Evolutionary conservation across 2,113 vertebrate species (phyloP).

Genomic region (Micromys minutus): DNA sequence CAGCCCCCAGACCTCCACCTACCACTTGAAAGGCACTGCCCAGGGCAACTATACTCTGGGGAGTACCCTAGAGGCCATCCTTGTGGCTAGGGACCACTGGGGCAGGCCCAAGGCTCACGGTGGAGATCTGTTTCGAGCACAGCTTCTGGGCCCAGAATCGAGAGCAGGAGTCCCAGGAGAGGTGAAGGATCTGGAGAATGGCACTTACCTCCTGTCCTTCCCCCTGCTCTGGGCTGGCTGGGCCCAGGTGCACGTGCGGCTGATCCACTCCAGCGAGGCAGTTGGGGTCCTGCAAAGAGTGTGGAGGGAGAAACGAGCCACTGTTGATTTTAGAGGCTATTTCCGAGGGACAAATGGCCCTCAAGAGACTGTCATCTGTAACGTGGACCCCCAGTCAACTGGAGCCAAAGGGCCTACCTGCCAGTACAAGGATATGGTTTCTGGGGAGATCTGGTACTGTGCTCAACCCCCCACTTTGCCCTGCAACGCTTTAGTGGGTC

Average conservation of each 20-base stretch:
- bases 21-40: neutral
- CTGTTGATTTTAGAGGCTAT: constrained; percentile 75
- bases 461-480: constrained; percentile 65
- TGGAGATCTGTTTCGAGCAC: constrained; percentile 69
- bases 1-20: constrained; percentile 60
- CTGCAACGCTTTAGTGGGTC: constrained; percentile 74
- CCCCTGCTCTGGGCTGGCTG: constrained; percentile 67
- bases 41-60: constrained; percentile 54
- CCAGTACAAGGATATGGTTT: constrained; percentile 69
- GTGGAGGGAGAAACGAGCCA: constrained; percentile 60
- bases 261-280: constrained; percentile 74
- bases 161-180: neutral
- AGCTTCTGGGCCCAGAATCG: neutral
- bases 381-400: constrained; percentile 65
- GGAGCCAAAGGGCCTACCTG: constrained; percentile 34
- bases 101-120: constrained; percentile 60
- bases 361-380: constrained; percentile 67
- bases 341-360: constrained; percentile 52
- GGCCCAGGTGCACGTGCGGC: constrained; percentile 49
- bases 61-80: constrained; percentile 35
- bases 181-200: constrained; percentile 59
- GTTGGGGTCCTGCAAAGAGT: constrained; percentile 50
- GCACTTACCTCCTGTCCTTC: constrained; percentile 70
- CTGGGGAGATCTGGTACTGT: constrained; percentile 78
- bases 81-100: constrained; percentile 62